These are phyloP conservation scores for Cephalophus harveyi DNA, from an alignment of 2,113 vertebrate species.

Conservation along the genomic window DNA sequence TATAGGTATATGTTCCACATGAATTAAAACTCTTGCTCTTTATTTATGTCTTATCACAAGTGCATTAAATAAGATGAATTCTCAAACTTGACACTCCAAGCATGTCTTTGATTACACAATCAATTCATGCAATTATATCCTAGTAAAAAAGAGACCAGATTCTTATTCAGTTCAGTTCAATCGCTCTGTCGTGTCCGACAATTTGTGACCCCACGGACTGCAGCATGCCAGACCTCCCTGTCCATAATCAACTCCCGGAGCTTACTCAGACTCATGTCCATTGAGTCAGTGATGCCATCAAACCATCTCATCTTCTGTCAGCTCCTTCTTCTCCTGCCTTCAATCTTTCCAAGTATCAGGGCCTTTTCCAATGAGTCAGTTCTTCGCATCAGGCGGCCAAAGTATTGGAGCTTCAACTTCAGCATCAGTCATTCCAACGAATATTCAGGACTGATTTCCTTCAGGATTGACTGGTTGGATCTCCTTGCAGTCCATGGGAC, in stretches of 20 bases:
- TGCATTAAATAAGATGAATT: no score
- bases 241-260: background rate
- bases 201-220: background rate
- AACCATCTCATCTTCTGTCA: background rate
- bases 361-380: background rate
- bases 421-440: background rate
- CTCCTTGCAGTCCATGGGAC: background rate
- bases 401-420: background rate
- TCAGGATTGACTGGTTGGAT: background rate
- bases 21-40: no score
- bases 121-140: background rate
- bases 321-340: background rate
- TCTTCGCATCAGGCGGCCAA: background rate
- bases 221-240: background rate
- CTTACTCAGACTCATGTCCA: background rate
- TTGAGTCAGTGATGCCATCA: background rate
- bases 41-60: no score
- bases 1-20: no score
- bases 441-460: background rate
- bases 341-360: background rate
- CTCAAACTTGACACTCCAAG: background rate
- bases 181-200: rapidly evolving
- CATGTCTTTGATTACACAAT: background rate
- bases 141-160: background rate
- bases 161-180: background rate